phyloP scores from a whole-genome alignment of 2,797 vertebrate genomes.

The Acanthis flammea region DNA sequence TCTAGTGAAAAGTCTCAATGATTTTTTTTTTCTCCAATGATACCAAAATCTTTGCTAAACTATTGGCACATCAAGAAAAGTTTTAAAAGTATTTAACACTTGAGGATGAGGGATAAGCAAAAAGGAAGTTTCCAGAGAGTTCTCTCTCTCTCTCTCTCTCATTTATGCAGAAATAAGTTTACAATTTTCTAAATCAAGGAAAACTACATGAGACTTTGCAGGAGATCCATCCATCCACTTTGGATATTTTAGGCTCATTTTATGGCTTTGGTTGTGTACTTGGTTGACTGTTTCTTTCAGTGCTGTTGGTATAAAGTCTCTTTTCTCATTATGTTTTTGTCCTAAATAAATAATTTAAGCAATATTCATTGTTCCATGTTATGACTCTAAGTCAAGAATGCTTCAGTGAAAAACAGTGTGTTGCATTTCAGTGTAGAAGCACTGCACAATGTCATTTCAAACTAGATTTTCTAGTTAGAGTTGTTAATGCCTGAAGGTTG shows the following conservation, averaged over 20 bases:
- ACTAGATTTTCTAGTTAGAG: neutral
- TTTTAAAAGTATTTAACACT: neutral
- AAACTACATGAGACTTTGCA: neutral
- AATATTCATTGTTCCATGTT: neutral
- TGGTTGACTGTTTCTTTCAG: neutral
- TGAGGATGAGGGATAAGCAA: neutral
- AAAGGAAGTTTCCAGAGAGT: neutral
- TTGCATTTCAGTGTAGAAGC: neutral
- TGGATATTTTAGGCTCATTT: neutral
- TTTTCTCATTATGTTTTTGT: neutral
- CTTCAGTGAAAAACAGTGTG: neutral
- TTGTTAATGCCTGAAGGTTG: neutral
- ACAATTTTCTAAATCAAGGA: neutral
- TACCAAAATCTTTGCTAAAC: neutral
- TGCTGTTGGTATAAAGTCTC: neutral
- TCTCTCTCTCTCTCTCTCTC: neutral
- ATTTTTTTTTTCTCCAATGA: neutral
- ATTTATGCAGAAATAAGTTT: neutral
- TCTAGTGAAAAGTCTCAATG: neutral
- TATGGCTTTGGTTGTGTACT: neutral
- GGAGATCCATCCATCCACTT: neutral
- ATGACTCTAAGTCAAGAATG: neutral
- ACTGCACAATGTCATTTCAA: neutral
- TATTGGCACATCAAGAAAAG: neutral
- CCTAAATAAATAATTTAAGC: conserved; percentile 20